Evolutionary conservation across 2,113 vertebrate species (phyloP).

Genomic region (Telmatochromis sp.): DNA sequence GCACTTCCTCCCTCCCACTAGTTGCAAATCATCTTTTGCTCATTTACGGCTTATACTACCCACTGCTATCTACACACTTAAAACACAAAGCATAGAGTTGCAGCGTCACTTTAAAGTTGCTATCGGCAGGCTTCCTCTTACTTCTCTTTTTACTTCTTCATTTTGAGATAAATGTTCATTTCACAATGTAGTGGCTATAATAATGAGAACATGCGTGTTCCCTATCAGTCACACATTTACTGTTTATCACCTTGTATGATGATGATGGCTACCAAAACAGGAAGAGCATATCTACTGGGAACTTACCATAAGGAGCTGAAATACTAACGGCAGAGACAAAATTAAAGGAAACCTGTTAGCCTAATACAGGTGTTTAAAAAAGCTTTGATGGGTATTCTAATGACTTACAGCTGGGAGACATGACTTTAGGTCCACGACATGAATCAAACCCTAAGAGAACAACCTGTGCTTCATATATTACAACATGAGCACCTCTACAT

Average conservation of each 20-base stretch:
- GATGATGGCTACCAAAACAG: background rate
- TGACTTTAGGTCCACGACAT: background rate
- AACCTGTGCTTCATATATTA: background rate
- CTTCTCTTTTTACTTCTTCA: background rate
- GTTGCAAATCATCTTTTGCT: background rate
- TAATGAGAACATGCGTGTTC: background rate
- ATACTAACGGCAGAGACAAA: background rate
- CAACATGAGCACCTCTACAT: background rate
- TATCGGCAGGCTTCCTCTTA: background rate
- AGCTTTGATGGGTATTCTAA: background rate
- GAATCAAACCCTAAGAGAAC: background rate
- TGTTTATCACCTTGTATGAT: background rate
- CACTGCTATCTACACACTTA: background rate
- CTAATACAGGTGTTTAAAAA: background rate
- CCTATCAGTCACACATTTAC: background rate
- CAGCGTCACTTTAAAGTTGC: background rate
- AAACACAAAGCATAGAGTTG: background rate
- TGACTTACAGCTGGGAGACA: background rate
- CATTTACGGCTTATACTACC: fast-evolving
- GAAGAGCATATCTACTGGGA: background rate
- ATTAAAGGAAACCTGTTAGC: background rate
- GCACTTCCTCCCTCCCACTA: background rate
- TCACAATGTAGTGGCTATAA: background rate
- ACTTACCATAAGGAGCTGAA: background rate
- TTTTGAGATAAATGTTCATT: background rate